Conservation (phyloP, 1,140 invertebrate species). For the Hycleus phaleratus region DNA sequence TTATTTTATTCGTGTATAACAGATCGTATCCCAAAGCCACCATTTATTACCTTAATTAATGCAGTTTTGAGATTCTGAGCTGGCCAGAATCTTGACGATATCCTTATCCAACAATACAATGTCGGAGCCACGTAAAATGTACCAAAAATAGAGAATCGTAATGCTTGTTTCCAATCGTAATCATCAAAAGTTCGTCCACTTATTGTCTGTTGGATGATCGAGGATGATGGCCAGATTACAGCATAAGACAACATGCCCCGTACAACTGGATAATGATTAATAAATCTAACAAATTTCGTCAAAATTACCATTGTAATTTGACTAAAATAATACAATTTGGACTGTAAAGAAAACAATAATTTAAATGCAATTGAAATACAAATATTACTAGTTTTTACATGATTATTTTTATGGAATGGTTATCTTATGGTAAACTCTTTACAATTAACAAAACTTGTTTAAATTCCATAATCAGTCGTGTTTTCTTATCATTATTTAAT, state of each 20-base stretch:
- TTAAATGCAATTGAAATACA: too few relatives aligned
- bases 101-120: constrained; percentile 59
- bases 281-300: constrained; percentile 15
- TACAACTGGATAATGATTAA: constrained; percentile 46
- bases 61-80: constrained; percentile 53
- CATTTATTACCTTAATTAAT: constrained; percentile 53
- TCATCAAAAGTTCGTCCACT: constrained; percentile 47
- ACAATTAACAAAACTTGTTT: too few relatives aligned
- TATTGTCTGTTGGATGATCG: constrained; percentile 43
- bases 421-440: too few relatives aligned
- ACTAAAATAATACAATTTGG: too few relatives aligned
- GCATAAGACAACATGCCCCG: constrained; percentile 66
- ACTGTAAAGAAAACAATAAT: too few relatives aligned
- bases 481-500: too few relatives aligned
- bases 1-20: too few relatives aligned
- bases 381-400: too few relatives aligned
- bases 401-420: too few relatives aligned
- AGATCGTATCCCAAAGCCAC: too few relatives aligned
- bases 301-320: too few relatives aligned
- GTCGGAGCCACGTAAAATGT: constrained; percentile 63
- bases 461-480: too few relatives aligned
- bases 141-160: constrained; percentile 61
- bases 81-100: constrained; percentile 57
- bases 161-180: constrained; percentile 50
- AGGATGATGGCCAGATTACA: constrained; percentile 47